These are phyloP conservation scores for Diplosoma virens DNA, from an alignment of 23 tunicate genomes.

Conservation along the genomic window DNA sequence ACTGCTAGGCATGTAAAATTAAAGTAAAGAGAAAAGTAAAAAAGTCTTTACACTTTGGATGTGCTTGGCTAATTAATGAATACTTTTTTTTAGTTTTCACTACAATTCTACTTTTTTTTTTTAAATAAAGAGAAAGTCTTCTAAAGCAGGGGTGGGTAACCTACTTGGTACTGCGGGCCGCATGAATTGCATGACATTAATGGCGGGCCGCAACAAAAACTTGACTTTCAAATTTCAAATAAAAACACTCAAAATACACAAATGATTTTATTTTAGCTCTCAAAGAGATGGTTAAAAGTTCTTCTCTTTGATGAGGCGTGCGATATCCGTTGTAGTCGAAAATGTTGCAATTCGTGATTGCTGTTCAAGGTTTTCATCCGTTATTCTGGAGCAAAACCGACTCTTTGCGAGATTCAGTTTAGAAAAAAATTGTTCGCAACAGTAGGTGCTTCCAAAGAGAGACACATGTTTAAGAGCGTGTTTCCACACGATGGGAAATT, in stretches of 20 bases:
- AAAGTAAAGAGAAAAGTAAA: no score
- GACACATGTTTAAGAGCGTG: constrained; percentile 26
- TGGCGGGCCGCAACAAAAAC: no score
- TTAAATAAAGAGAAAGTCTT: no score
- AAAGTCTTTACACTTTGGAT: no score
- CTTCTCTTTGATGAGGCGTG: constrained; percentile 16
- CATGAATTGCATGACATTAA: no score
- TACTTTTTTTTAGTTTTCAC: no score
- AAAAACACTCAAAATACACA: constrained; percentile 9
- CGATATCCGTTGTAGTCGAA: constrained; percentile 33
- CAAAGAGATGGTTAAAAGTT: constrained; percentile 6
- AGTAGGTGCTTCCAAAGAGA: constrained; percentile 17
- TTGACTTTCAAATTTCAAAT: constrained; percentile 2
- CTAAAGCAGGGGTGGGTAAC: no score
- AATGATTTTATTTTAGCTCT: not conserved
- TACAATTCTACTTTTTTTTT: no score
- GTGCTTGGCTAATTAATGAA: no score
- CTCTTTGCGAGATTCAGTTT: constrained; percentile 35
- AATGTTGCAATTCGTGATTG: constrained; percentile 32
- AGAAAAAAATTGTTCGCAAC: constrained; percentile 19
- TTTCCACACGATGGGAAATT: constrained; percentile 42
- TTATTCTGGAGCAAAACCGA: constrained; percentile 35
- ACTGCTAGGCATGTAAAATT: no score
- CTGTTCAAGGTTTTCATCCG: constrained; percentile 20
- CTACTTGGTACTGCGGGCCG: no score